Percentiles rank a stretch among this genome's conserved stretches.
Evolutionary conservation across 2,797 vertebrate species (phyloP).

Genomic region (Anomalospiza imberbis): DNA sequence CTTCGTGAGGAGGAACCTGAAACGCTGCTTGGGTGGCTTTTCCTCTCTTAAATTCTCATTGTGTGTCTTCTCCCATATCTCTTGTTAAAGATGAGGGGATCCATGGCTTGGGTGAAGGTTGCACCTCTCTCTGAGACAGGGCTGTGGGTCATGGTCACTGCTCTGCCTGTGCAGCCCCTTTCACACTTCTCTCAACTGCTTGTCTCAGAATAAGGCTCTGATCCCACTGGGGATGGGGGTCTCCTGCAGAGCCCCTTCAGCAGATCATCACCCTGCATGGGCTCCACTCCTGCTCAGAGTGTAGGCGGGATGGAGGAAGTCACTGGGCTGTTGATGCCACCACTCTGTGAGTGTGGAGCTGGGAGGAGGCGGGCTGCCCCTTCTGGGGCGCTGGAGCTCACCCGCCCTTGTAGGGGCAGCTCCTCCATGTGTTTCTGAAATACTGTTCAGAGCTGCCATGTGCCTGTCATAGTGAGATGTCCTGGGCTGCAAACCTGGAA

Average conservation of each 20-base stretch:
- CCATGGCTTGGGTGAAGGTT: background rate
- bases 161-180: background rate
- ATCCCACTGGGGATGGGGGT: background rate
- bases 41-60: background rate
- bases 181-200: background rate
- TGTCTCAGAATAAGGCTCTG: background rate
- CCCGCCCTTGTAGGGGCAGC: background rate
- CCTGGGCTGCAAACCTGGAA: background rate
- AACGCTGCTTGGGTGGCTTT: background rate
- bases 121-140: background rate
- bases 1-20: background rate
- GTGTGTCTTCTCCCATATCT: background rate
- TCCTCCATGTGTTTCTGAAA: background rate
- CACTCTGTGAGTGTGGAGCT: fast-evolving
- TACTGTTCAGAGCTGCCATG: fast-evolving
- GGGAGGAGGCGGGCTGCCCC: background rate
- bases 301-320: background rate
- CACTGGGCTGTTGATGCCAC: background rate
- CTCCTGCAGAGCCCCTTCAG: fast-evolving
- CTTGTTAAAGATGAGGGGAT: background rate
- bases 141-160: background rate
- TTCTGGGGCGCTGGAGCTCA: background rate
- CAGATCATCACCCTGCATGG: fast-evolving
- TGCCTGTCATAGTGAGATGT: fast-evolving
- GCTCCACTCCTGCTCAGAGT: background rate